Evolutionary conservation across 2,797 vertebrate species (phyloP).

Genomic region (Chaetodon trifasciatus): DNA sequence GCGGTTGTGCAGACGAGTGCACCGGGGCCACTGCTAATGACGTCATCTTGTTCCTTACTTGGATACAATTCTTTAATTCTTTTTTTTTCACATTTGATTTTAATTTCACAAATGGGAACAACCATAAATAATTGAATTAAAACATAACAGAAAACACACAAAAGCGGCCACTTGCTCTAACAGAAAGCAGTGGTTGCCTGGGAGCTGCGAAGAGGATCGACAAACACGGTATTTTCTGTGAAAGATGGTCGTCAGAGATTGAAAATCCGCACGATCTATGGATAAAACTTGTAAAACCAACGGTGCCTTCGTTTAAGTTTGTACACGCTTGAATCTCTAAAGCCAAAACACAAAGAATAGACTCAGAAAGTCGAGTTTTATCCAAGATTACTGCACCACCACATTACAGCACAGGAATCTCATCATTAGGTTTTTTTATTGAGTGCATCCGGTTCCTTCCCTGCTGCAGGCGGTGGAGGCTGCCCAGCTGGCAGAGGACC

Average conservation of each 20-base stretch:
- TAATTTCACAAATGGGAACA: conserved; percentile 7
- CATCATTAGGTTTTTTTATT: conserved; percentile 54
- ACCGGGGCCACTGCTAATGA: not conserved
- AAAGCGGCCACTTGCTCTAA: conserved; percentile 29
- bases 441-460: conserved; percentile 65
- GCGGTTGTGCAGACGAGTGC: not conserved
- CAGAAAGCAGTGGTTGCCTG: conserved; percentile 32
- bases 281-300: conserved; percentile 5
- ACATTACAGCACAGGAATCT: conserved; percentile 55
- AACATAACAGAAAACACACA: conserved; percentile 33
- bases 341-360: conserved; percentile 3
- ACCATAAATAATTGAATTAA: conserved; percentile 21
- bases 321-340: not conserved
- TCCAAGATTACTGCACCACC: conserved; percentile 14
- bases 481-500: conserved; percentile 92
- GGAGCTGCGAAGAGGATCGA: conserved; percentile 26
- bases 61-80: not conserved
- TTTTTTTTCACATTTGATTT: conserved; percentile 4
- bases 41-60: not conserved
- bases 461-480: conserved; percentile 91
- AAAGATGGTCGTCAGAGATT: conserved; percentile 32
- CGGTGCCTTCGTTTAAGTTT: conserved; percentile 2
- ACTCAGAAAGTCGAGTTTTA: not conserved
- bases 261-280: conserved; percentile 23
- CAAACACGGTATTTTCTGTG: conserved; percentile 20